Base-by-base conservation (phyloP, 1,140 invertebrate genomes). In the Papilio polytes region DNA sequence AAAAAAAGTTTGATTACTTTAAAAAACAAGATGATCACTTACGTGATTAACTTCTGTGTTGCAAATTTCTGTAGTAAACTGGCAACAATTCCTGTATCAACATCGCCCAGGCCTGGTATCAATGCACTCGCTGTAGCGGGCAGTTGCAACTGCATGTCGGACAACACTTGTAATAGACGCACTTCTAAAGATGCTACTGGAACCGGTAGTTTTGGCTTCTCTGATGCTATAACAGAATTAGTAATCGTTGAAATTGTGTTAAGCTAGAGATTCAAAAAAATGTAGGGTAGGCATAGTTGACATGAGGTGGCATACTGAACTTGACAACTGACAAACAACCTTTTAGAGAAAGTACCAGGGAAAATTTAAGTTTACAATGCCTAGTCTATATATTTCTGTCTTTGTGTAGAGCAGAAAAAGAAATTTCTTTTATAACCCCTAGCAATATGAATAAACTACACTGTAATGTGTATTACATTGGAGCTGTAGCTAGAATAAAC, bases 61-160 rank as follows among this genome's bases (percentile, higher is more conserved):
- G 98, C 97, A 95, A 99, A 97, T 92, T 99, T 99, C 84, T 98
- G 96, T 0, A 99, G 90, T 74, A 99, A 83, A 41, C 89, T 94
- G 7, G 90, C 92, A 9, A 95, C 92, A 74, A 94, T 94, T 1
- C 88, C 90, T 8, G 92, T 86, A n/a, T 95, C 93, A 3, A 94
- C 92, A 79, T 93, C 92, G 8, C 92, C 91, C 0, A 95, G 81
- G 0, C 93, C 93, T 1, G 94, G 94, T 77, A 95, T 78, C 7
- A 95, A 72, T 1, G 91, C 91, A 80, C 90, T 89, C 31, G 92
- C 92, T 0, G 97, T 97, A 18, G 97, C 97, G 15, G 98, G 98
- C 80, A 98, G 95, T 87, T 97, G 97, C 0, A 98, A 90, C 53
- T 97, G 96, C 84, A 97, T 96, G 88, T 98, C 97, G 85, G 97